These are phyloP conservation scores for Crypturellus tataupa DNA, from an alignment of 2,797 vertebrate genomes.

Conservation along the genomic window DNA sequence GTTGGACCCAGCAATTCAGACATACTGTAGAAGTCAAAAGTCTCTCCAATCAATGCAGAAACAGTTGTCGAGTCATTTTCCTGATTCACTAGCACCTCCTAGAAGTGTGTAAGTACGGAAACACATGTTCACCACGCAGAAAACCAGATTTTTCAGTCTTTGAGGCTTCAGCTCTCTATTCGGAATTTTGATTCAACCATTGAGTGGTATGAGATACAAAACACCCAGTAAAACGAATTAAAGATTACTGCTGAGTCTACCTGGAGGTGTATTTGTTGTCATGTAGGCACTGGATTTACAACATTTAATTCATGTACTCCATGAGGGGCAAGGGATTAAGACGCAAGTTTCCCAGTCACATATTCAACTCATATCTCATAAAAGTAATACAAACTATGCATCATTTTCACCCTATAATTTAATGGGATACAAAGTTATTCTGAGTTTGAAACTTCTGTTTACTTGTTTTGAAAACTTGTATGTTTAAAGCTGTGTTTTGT, in stretches of 20 bases:
- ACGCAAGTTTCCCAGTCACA: neutral
- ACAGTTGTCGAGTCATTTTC: neutral
- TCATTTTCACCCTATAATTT: neutral
- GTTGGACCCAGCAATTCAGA: neutral
- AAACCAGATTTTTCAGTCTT: neutral
- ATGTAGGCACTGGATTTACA: neutral
- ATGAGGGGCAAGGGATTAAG: neutral
- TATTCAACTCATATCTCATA: neutral
- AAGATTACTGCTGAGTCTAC: neutral
- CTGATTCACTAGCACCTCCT: neutral
- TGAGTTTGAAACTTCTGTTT: neutral
- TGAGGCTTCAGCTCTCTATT: neutral
- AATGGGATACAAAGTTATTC: neutral
- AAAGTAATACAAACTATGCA: neutral
- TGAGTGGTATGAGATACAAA: neutral
- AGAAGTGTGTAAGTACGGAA: neutral
- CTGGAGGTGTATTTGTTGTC: neutral
- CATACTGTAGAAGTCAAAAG: neutral
- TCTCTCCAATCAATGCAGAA: neutral
- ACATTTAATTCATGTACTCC: neutral
- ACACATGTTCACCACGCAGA: neutral
- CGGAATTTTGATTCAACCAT: neutral
- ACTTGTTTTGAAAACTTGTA: neutral
- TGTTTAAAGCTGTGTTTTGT: neutral
- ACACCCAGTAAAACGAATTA: neutral